These are phyloP conservation scores for Ischnura elegans DNA, from an alignment of 2,888 invertebrate genomes.

Conservation along the genomic window DNA sequence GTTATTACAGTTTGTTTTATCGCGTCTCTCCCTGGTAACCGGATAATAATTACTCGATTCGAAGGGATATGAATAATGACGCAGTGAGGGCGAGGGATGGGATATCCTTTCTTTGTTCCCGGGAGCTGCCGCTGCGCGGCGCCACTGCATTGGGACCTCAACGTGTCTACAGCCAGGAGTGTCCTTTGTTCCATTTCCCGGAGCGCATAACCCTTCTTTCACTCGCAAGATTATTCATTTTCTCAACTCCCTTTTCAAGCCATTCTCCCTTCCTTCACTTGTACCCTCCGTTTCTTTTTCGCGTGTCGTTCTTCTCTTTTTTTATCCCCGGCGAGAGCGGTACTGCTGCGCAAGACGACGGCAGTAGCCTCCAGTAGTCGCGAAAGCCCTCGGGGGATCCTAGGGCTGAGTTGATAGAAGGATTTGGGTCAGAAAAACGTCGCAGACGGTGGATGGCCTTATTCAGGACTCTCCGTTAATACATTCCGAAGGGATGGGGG, in stretches of 20 bases:
- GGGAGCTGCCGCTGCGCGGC: not conserved
- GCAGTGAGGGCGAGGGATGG: not conserved
- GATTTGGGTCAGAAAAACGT: constrained; percentile 6
- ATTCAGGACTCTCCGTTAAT: not conserved
- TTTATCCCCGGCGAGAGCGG: not conserved
- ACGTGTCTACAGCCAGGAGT: not conserved
- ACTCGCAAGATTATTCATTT: not conserved
- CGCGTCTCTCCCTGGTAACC: not conserved
- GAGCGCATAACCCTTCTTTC: not conserved
- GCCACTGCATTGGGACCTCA: not conserved
- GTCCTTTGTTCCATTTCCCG: not conserved
- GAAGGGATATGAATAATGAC: constrained; percentile 6
- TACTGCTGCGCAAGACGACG: not conserved
- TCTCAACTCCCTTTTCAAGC: not conserved
- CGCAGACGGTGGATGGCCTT: not conserved
- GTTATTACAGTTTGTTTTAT: not conserved
- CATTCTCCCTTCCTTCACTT: not conserved
- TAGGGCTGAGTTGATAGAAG: constrained; percentile 2
- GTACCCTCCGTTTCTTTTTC: not conserved
- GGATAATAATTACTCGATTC: constrained; percentile 29
- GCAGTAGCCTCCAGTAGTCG: constrained; percentile 3
- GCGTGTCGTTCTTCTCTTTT: not conserved
- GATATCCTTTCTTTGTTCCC: not conserved
- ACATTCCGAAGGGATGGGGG: not conserved
- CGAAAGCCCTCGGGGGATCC: not conserved